Evolutionary conservation across 1,140 invertebrate genomes (phyloP), one percentile per base, ranked within the genome.

Genomic region (Aphis gossypii): DNA sequence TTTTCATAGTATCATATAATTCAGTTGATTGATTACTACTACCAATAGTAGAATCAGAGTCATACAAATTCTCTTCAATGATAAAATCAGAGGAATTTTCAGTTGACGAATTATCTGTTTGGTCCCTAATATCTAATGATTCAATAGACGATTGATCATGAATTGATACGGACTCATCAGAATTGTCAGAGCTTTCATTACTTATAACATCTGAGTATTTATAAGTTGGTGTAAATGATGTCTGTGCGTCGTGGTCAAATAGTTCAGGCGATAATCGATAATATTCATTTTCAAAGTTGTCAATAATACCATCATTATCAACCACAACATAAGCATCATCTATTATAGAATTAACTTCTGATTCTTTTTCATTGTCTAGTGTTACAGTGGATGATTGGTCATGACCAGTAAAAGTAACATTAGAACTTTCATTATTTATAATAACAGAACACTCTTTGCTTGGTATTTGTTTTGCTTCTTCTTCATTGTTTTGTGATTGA

Each of bases 21-120:
- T 0, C 20, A 84, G 21, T 82, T 92, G 82, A 84, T 93, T 93
- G 46, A 83, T 84, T 20, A 92, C 48, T 56, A 44, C 38, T 90
- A 68, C 25, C 11, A 41, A 25, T 44, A n/a, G 30, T 20, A 90
- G 41, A 68, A 44, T 48, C 14, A 68, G 89, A 90, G n/a, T 48
- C 41, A 90, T 60, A 20, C 2, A 18, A n/a, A 90, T 11, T 60
- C 8, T 90, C 56, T 11, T 44, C 56, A 3, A 25, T 30, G 0
- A 14, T n/a, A 41, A 1, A 90, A 60, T 90, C 88, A 25, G 48
- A 56, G 38, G 21, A 54, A 30, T 11, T 44, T 25, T 60, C 23
- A 4, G 14, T 30, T 30, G 56, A 41, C 44, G 35, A 48, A 87
- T n/a, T 3, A 54, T 90, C 14, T 68, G 14, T 41, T 30, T 90